phyloP scores from a whole-genome alignment of 2,888 invertebrate species.

The Nemoura dubitans region DNA sequence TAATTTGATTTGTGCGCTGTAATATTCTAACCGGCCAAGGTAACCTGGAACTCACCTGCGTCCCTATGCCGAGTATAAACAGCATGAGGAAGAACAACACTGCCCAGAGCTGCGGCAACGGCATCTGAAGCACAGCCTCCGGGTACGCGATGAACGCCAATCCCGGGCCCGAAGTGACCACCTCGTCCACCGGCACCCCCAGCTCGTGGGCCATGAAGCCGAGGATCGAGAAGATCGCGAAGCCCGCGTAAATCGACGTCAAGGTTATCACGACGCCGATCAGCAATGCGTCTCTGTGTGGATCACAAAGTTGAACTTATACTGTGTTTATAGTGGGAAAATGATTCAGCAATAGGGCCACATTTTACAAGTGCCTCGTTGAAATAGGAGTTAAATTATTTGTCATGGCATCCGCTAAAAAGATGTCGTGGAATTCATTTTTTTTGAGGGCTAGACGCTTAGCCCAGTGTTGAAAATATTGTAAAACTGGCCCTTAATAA shows the following conservation, averaged over 20 bases:
- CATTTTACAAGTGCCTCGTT: too few species aligned
- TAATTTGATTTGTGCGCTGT: too few species aligned
- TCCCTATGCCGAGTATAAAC: slow-evolving; percentile 53
- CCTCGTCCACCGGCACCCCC: slow-evolving; percentile 55
- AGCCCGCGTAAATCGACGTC: slow-evolving; percentile 61
- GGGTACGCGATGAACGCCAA: slow-evolving; percentile 55
- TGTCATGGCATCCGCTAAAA: too few species aligned
- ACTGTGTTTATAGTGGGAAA: neutral
- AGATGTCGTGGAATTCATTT: too few species aligned
- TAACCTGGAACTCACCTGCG: slow-evolving; percentile 48
- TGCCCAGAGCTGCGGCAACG: slow-evolving; percentile 54
- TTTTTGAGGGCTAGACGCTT: too few species aligned
- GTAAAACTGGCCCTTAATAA: too few species aligned
- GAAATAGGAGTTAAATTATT: too few species aligned
- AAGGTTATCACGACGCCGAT: slow-evolving; percentile 58
- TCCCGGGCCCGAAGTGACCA: slow-evolving; percentile 54
- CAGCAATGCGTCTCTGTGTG: slow-evolving; percentile 54
- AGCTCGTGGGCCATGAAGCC: slow-evolving; percentile 61
- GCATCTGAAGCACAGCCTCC: slow-evolving; percentile 54
- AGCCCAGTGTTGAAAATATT: too few species aligned
- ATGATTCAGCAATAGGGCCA: too few species aligned
- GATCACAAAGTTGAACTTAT: neutral
- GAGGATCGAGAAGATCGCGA: slow-evolving; percentile 60
- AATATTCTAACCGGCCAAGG: neutral
- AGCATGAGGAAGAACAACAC: slow-evolving; percentile 55